Evolutionary conservation across 2,113 vertebrate species (phyloP), one percentile per base, ranked within the genome.

Genomic region (Ptychochromis oligacanthus): DNA sequence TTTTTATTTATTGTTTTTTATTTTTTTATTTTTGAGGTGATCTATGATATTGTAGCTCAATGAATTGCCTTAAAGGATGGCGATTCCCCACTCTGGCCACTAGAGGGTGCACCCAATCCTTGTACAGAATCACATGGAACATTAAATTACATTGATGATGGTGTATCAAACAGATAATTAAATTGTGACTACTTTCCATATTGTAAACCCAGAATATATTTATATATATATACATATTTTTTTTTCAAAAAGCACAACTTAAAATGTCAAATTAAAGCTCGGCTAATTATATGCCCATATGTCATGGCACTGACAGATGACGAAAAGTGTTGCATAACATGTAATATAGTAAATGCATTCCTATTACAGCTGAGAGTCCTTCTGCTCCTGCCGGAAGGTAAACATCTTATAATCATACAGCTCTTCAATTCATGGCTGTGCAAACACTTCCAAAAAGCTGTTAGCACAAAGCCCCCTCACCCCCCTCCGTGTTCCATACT

Each of bases 361-460:
- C 65, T 72, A 17, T 52, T 52, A 72, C 65, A 72, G 65, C 65
- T 52, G 26, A 72, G 65, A 72, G 46, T 52, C 43, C 46, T 14
- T 72, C 65, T 18, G 52, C 26, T 72, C 46, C 46, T 52, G 46
- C 65, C 3, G 4, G 46, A 72, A 72, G 46, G 17, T 28, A 52
- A 52, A 72, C 52, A 72, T 52, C 26, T 46, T 56, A 59, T 67
- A 81, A 80, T 81, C 70, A 72, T 52, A 31, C 11, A 52, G 26
- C 65, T 52, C 65, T 72, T 72, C 65, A 72, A 52, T 72, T 24
- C 67, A 79, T 15, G 3, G 22, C n/a, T 40, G 58, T 59, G 58
- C 57, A 75, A 18, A 79, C 18, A 76, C 54, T 89, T 62, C 76
- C 76, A 67, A 77, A 72, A 70, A 43, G 59, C 22, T 34, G 62